Evolutionary conservation across 2,797 vertebrate genomes (phyloP).

Genomic region (Acipenser ruthenus): DNA sequence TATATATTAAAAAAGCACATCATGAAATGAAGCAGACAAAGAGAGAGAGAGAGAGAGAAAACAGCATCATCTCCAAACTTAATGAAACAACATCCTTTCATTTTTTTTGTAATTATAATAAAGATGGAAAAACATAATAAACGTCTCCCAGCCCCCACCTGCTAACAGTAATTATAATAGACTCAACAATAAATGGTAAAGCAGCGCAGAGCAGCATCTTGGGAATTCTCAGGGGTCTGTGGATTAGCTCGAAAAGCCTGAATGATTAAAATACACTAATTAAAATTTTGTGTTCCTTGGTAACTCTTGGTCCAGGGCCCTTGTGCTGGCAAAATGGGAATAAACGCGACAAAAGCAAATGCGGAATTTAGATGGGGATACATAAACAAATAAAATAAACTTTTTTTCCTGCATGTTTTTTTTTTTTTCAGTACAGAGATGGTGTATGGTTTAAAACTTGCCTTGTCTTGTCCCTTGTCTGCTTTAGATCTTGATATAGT

Average conservation of each 20-base stretch:
- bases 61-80: constrained; percentile 84
- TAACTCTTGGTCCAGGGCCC: constrained; percentile 99
- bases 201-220: constrained; percentile 99
- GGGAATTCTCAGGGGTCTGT: constrained; percentile 99
- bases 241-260: constrained; percentile 99
- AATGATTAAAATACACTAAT: constrained; percentile 99
- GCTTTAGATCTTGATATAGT: too few relatives aligned
- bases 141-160: constrained; percentile 99
- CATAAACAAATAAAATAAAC: constrained; percentile 83
- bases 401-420: constrained; percentile 33
- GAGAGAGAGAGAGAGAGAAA: constrained; percentile 54
- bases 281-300: constrained; percentile 99
- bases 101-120: constrained; percentile 99
- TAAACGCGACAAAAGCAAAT: constrained; percentile 99
- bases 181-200: constrained; percentile 99
- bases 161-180: constrained; percentile 99
- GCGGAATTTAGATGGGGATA: constrained; percentile 98
- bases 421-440: too few relatives aligned
- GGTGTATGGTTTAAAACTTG: too few relatives aligned
- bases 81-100: constrained; percentile 97
- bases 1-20: constrained; percentile 62
- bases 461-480: too few relatives aligned
- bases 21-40: constrained; percentile 63
- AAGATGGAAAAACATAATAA: constrained; percentile 99
- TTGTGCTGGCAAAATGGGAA: constrained; percentile 99